Evolutionary conservation across 2,113 vertebrate genomes (phyloP), one percentile per base, ranked within the genome.

Genomic region (Quiscalus mexicanus): DNA sequence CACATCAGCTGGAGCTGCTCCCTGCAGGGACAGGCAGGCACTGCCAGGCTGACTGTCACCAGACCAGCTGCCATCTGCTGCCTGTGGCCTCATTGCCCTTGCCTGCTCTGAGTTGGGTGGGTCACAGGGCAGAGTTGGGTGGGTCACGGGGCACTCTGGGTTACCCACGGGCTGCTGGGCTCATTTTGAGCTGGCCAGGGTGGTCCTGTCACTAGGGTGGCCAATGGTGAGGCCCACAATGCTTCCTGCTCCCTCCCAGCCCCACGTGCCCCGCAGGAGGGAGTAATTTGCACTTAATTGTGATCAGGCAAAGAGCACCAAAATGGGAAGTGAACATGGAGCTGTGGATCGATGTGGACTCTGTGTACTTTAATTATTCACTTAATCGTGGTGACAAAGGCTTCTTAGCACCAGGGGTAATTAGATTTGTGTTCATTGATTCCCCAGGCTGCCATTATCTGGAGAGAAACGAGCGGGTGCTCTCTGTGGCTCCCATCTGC

Each of bases 341-440:
- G 96, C 90, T 78, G 37, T 10, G 12, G 96, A 88, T 95, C 96
- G 80, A 96, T 97, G 87, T 77, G 88, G 93, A 95, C 96, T 96
- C 93, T 80, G 79, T 96, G 95, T 97, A 96, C 97, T 97, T 97
- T 97, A 96, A 97, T 97, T 97, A 95, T 95, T 97, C 92, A 95
- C 98, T 97, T 98, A 98, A 98, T 98, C 97, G 98, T 97, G 95
- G 96, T 95, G 92, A 96, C 97, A 98, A 97, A 97, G 98, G 98
- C 97, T 97, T 97, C 97, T 96, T 94, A 97, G 96, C 96, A 96
- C 94, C 58, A 37, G 87, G 96, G 97, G 96, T 98, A 98, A 98
- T 98, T 98, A 96, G 97, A 98, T 98, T 98, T 97, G 97, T 96
- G 97, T 98, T 97, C 96, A 96, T 95, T 95, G 94, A 97, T 97